Evolutionary conservation across 2,888 invertebrate genomes (phyloP), one percentile per base, ranked within the genome.

Genomic region (Boloria selene): DNA sequence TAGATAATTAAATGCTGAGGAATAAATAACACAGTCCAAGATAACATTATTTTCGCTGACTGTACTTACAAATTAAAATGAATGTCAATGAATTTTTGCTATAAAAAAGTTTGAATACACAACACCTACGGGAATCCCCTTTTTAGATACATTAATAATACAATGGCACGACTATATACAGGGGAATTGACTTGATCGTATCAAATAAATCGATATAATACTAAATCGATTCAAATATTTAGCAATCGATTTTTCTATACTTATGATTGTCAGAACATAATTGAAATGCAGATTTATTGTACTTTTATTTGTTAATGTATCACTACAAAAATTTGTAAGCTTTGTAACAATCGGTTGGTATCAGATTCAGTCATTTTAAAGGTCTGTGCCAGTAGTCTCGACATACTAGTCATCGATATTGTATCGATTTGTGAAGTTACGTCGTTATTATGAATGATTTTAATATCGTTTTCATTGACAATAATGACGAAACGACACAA

Each of bases 141-240:
- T 77, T 78, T 77, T 74, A 74, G 76, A 74, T 77, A 75, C 71
- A 75, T 80, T 79, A 80, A 79, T 79, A 83, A 80, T 83, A 86
- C 80, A 84, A 91, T 91, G 90, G 91, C 91, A 91, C 91, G 77
- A 85, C 82, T 91, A 91, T 91, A 79, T 90, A 90, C 90, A 91
- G 79, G 81, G 89, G 84, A 90, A 92, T 91, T 92, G 91, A 92
- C 91, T 87, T 86, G 80, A 82, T 85, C 78, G 77, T 56, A 65
- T 53, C 54, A 56, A 61, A 64, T 45, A 59, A 42, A 56, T 56
- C 26, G 17, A 63, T 44, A 51, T 47, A 51, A 51, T 65, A 56
- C 18, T n/a, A 50, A 31, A 51, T 18, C 62, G 58, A 53, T 59
- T 31, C 7, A 6, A 59, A 59, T 47, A 42, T 42, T 18, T 51